Conservation (phyloP, 1,140 invertebrate genomes). For the Parasteatoda tepidariorum region DNA sequence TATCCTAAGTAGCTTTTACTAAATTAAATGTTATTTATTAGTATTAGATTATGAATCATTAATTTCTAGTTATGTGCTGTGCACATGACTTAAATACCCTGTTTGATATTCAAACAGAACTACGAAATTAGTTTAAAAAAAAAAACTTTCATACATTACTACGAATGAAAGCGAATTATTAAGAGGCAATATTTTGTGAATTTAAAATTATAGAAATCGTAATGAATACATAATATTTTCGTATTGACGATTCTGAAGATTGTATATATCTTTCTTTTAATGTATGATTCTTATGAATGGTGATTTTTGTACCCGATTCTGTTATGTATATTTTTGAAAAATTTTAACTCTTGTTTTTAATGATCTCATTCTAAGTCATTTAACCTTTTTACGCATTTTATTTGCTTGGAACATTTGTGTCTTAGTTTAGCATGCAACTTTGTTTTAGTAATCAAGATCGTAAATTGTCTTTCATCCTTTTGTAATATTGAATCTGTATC, state of each 20-base stretch:
- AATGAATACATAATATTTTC: neutral
- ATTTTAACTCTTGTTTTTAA: neutral
- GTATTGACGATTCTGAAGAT: neutral
- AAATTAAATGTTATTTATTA: no score
- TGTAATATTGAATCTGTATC: neutral
- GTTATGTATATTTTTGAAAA: neutral
- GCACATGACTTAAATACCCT: no score
- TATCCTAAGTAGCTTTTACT: no score
- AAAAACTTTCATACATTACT: neutral
- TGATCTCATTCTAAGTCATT: neutral
- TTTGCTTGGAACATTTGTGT: neutral
- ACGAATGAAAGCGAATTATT: neutral
- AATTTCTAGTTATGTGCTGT: no score
- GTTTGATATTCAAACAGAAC: neutral
- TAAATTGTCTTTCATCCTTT: neutral
- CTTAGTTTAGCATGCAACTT: neutral
- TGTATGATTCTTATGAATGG: no score
- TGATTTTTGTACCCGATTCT: neutral
- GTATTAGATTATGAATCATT: no score
- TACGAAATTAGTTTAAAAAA: neutral
- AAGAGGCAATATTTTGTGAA: neutral
- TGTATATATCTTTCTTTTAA: no score
- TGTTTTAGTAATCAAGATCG: no score
- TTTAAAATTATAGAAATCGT: neutral
- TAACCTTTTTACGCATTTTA: neutral